phyloP scores from a whole-genome alignment of 2,113 vertebrate species.

The Reinhardtius hippoglossoides region DNA sequence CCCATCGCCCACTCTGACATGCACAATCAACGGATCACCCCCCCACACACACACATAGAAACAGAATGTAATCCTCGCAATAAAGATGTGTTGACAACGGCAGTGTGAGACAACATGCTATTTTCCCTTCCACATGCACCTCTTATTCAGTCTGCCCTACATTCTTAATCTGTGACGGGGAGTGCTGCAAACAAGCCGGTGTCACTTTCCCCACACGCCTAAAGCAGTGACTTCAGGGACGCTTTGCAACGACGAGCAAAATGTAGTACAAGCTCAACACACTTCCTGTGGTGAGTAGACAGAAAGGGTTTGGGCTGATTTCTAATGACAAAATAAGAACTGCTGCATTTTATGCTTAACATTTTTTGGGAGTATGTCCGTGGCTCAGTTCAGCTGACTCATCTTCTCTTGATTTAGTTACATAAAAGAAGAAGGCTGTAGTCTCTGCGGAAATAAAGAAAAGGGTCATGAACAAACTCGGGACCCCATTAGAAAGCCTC shows the following conservation, averaged over 20 bases:
- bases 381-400: not conserved
- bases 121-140: slow-evolving; percentile 37
- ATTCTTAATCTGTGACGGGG: slow-evolving; percentile 38
- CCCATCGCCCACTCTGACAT: slow-evolving; percentile 27
- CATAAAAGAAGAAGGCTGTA: slow-evolving; percentile 10
- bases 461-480: slow-evolving; percentile 37
- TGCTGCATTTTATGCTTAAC: not conserved
- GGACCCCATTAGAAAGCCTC: slow-evolving; percentile 36
- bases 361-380: not conserved
- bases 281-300: no score
- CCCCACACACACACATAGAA: not conserved
- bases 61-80: slow-evolving; percentile 19
- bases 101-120: slow-evolving; percentile 32
- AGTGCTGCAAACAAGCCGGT: slow-evolving; percentile 31
- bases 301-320: not conserved
- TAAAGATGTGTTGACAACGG: slow-evolving; percentile 47
- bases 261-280: slow-evolving; percentile 2
- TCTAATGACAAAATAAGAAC: not conserved
- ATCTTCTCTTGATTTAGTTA: slow-evolving; percentile 3
- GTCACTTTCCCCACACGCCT: not conserved
- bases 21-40: slow-evolving; percentile 26
- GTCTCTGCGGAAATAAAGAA: slow-evolving; percentile 37
- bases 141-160: slow-evolving; percentile 37
- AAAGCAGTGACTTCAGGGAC: slow-evolving; percentile 20
- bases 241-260: slow-evolving; percentile 24